Percentiles rank a stretch among this genome's conserved stretches.
These are phyloP conservation scores for Megaceryle torquata DNA, from an alignment of 2,113 vertebrate species.

Conservation along the genomic window DNA sequence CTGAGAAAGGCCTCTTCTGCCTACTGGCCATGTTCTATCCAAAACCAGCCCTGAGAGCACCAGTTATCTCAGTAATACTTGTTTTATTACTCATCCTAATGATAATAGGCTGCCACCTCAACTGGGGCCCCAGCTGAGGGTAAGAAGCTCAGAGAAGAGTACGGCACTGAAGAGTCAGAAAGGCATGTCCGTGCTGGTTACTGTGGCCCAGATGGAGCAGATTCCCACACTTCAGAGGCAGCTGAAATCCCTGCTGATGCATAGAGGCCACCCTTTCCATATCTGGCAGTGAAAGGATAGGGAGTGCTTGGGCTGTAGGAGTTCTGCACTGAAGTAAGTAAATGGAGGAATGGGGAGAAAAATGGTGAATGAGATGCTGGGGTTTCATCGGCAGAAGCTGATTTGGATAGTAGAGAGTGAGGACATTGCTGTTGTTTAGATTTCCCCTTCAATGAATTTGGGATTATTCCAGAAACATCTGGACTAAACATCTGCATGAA, in stretches of 20 bases:
- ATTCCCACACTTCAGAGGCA: neutral
- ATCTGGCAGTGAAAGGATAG: neutral
- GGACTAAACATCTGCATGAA: constrained; percentile 4
- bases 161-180: neutral
- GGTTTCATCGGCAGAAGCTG: neutral
- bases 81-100: neutral
- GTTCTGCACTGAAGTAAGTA: neutral
- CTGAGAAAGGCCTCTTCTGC: neutral
- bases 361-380: neutral
- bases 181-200: neutral
- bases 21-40: neutral
- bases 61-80: neutral
- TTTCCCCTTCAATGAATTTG: neutral
- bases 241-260: neutral
- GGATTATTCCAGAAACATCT: constrained; percentile 25
- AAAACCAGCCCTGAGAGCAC: neutral
- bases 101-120: neutral
- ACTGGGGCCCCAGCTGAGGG: neutral
- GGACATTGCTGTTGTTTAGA: neutral
- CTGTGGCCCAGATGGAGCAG: neutral
- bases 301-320: neutral
- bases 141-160: neutral
- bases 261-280: neutral
- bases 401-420: neutral
- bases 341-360: neutral